A percentile compares a stretch with the other conserved stretches of the same genome.
Evolutionary conservation across 2,113 vertebrate genomes (phyloP).

Genomic region (Etheostoma spectabile): DNA sequence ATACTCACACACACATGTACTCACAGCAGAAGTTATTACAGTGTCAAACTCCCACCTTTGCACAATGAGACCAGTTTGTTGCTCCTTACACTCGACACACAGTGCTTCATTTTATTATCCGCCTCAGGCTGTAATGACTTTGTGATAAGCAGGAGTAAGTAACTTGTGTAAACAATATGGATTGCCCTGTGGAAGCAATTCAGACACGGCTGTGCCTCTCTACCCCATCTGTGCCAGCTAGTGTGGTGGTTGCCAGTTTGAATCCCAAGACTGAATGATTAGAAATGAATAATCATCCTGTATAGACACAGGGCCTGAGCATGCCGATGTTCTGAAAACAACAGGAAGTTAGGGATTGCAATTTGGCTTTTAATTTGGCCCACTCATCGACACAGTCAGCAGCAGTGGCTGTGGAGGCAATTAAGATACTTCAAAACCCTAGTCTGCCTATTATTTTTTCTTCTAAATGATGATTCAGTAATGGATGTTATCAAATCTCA

Average conservation of each 20-base stretch:
- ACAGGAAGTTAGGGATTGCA: background rate
- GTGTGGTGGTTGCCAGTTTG: constrained; percentile 7
- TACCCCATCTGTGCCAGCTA: constrained; percentile 24
- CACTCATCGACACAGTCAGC: background rate
- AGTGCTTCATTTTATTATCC: constrained; percentile 41
- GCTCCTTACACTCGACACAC: constrained; percentile 15
- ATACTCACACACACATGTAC: constrained; percentile 1
- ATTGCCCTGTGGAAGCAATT: constrained; percentile 62
- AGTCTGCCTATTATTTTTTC: too few species aligned
- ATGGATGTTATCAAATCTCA: too few species aligned
- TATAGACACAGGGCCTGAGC: constrained; percentile 1
- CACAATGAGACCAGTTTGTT: constrained; percentile 31
- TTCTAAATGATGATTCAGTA: too few species aligned
- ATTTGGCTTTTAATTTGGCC: background rate
- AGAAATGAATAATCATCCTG: constrained; percentile 26
- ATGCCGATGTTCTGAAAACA: background rate
- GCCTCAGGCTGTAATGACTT: constrained; percentile 58
- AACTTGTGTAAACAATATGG: constrained; percentile 58
- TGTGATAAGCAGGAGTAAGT: constrained; percentile 51
- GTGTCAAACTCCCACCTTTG: constrained; percentile 24
- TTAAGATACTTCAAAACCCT: background rate
- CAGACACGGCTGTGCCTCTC: constrained; percentile 22
- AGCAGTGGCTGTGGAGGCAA: background rate
- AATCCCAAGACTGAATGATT: constrained; percentile 46
- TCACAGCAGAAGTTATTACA: constrained; percentile 9